Percentiles rank a stretch among this genome's conserved stretches.
phyloP scores from a whole-genome alignment of 35 echinoderm and acorn worm species.

The Ophiothrix spiculata region DNA sequence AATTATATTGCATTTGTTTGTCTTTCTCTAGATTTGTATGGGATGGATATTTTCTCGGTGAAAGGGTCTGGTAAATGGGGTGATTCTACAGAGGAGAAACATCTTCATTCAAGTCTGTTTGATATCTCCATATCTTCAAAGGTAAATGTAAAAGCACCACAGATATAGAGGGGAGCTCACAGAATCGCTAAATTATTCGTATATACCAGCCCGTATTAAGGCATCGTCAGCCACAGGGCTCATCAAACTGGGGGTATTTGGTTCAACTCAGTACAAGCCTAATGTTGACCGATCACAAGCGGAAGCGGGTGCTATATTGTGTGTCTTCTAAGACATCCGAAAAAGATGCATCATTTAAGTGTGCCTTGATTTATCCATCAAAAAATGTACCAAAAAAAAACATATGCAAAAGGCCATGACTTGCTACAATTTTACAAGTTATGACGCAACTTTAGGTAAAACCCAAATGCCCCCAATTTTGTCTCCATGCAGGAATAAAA shows the following conservation, averaged over 20 bases:
- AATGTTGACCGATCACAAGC: background rate
- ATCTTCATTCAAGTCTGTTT: slow-evolving; percentile 18
- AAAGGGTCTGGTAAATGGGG: slow-evolving; percentile 1
- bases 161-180: background rate
- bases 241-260: background rate
- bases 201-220: background rate
- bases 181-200: background rate
- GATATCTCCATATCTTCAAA: background rate
- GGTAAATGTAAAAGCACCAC: background rate
- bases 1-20: too few species aligned
- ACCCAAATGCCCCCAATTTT: too few species aligned
- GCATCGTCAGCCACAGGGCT: background rate
- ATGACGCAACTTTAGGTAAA: too few species aligned
- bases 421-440: too few species aligned
- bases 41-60: slow-evolving; percentile 27
- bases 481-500: too few species aligned
- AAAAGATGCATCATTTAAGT: too few species aligned
- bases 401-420: too few species aligned
- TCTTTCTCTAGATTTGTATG: too few species aligned
- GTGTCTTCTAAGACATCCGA: too few species aligned
- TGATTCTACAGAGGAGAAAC: slow-evolving; percentile 7
- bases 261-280: background rate
- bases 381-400: too few species aligned
- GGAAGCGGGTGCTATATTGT: too few species aligned
- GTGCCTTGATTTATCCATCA: too few species aligned